Evolutionary conservation across 2,113 vertebrate species (phyloP), one percentile per base, ranked within the genome.

Genomic region (Macquaria ambigua): DNA sequence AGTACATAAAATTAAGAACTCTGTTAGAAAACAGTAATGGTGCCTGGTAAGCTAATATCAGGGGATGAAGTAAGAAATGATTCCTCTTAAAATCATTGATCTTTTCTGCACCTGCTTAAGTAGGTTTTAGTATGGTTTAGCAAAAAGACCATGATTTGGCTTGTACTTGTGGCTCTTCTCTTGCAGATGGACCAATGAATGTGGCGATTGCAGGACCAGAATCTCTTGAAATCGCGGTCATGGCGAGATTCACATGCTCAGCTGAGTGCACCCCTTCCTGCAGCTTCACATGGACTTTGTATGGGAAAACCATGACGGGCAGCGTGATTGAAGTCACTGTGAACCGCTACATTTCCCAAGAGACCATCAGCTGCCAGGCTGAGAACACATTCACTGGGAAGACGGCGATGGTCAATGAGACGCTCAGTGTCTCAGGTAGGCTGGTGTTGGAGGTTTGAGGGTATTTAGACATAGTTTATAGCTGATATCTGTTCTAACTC

Each of bases 211-310:
- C 62, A 52, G 89, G 89, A 18, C 84, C 89, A 3, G 41, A 28
- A 1, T 5, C 34, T 23, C 58, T 91, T 8, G 70, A 75, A 34
- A 61, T 84, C 0, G 89, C 87, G 20, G 64, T 72, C 21, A 59
- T 43, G 1, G 46, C 71, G 5, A 82, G n/a, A 5, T 87, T 89
- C 1, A 78, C 3, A 0, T 91, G 89, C 69, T 25, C 58, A 0
- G 89, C 89, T 0, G 16, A 62, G 16, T 92, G 90, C 77, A 48
- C 28, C 2, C 90, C 89, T 8, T 4, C 82, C 62, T 92, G 91
- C 63, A 75, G 15, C 74, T 89, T 84, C 80, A 87, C 62, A 8
- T 90, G 89, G 91, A 59, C 20, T 21, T 6, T 90, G 48, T 78
- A 74, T 1, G 84, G 85, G 3, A 28, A 23, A 6, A 66, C 55